A percentile compares a stretch with the other conserved stretches of the same genome.
phyloP scores from a whole-genome alignment of 2,888 invertebrate genomes.

The Acrobasis consociella region DNA sequence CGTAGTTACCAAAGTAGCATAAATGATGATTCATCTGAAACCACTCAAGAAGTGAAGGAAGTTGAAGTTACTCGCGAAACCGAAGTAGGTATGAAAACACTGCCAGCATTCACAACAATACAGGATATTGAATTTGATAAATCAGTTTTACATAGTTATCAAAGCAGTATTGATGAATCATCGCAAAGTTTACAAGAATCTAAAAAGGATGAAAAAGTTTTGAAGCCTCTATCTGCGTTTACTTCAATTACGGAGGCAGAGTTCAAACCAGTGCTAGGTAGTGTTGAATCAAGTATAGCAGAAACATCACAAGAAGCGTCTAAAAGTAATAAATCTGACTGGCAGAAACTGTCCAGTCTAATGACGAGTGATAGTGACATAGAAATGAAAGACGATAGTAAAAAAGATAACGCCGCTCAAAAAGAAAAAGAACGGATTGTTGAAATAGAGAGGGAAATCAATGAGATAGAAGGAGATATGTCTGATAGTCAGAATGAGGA shows the following conservation, averaged over 20 bases:
- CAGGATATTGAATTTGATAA: conserved; percentile 57
- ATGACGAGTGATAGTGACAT: conserved; percentile 72
- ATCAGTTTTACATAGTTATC: conserved; percentile 59
- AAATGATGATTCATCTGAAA: conserved; percentile 45
- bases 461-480: conserved; percentile 70
- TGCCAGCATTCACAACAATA: conserved; percentile 55
- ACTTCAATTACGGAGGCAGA: conserved; percentile 53
- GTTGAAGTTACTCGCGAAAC: conserved; percentile 31
- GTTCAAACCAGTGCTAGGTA: conserved; percentile 59
- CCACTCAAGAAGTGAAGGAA: conserved; percentile 41
- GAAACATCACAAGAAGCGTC: conserved; percentile 41
- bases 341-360: conserved; percentile 56
- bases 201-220: conserved; percentile 35
- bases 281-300: conserved; percentile 54
- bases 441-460: conserved; percentile 72
- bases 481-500: conserved; percentile 47
- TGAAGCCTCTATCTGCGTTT: conserved; percentile 43
- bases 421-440: conserved; percentile 69
- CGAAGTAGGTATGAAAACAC: conserved; percentile 42
- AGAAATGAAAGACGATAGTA: conserved; percentile 48
- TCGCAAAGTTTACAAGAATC: conserved; percentile 41
- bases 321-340: conserved; percentile 33
- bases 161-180: conserved; percentile 50
- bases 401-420: conserved; percentile 47
- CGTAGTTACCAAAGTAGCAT: conserved; percentile 63